These are phyloP conservation scores for Dreissena polymorpha DNA, from an alignment of 1,140 invertebrate species.

Conservation along the genomic window DNA sequence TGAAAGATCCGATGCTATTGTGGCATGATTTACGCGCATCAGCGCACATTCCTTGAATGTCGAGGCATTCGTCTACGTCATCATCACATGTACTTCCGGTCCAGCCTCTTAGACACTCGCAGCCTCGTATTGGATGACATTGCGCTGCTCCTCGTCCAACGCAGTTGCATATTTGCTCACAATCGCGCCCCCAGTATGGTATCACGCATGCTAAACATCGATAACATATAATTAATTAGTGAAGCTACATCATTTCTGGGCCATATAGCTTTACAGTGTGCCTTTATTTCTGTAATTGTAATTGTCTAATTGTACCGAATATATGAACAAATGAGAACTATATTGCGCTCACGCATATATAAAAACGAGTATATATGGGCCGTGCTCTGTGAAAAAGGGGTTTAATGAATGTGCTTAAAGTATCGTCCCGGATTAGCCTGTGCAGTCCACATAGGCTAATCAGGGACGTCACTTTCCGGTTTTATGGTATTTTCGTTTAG, in stretches of 20 bases:
- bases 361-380: too few species aligned
- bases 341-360: too few species aligned
- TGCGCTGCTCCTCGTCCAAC: not conserved
- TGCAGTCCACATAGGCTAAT: too few species aligned
- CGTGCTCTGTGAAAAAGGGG: too few species aligned
- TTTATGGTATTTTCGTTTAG: too few species aligned
- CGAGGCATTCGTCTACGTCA: constrained; percentile 16
- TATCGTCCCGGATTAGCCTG: too few species aligned
- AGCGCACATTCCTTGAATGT: not conserved
- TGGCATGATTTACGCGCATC: not conserved
- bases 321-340: not conserved
- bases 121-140: not conserved
- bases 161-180: not conserved
- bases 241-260: not conserved
- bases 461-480: too few species aligned
- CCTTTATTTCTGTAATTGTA: not conserved
- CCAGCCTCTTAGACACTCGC: constrained; percentile 8
- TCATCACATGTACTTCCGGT: constrained; percentile 18
- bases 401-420: too few species aligned
- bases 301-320: not conserved
- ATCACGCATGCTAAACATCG: not conserved
- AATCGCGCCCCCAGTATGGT: not conserved
- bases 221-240: constrained; percentile 6
- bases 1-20: constrained; percentile 11
- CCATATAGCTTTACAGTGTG: not conserved